phyloP scores from a whole-genome alignment of 2,888 invertebrate genomes.

The Monochamus alternatus region DNA sequence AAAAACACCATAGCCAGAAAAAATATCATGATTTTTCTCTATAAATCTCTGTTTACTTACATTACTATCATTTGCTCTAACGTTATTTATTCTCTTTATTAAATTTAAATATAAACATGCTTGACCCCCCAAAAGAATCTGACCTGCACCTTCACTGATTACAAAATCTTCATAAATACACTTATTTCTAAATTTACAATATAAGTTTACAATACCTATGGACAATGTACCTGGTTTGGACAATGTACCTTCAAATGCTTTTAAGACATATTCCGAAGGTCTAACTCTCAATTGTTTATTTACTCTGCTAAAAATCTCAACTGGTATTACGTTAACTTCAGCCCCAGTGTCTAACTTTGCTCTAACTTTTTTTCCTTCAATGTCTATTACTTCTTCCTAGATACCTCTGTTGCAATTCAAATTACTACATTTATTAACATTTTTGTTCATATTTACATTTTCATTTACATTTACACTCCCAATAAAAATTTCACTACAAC shows the following conservation, averaged over 20 bases:
- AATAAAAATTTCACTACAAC: constrained; percentile 27
- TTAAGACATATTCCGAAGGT: constrained; percentile 40
- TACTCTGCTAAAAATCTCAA: constrained; percentile 36
- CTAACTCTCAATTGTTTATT: constrained; percentile 46
- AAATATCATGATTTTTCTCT: constrained; percentile 30
- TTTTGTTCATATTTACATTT: neutral
- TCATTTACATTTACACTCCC: constrained; percentile 16
- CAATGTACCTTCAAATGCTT: constrained; percentile 45
- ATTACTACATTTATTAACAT: constrained; percentile 1
- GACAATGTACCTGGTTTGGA: too few relatives aligned
- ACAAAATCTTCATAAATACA: constrained; percentile 47
- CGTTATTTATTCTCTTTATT: constrained; percentile 5
- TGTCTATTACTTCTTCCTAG: constrained; percentile 25
- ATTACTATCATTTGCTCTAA: neutral
- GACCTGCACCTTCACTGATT: constrained; percentile 42
- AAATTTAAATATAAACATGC: constrained; percentile 6
- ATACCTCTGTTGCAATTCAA: neutral
- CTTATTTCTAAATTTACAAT: constrained; percentile 35
- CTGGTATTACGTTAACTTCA: constrained; percentile 45
- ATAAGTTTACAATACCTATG: constrained; percentile 44
- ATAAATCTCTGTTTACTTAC: neutral
- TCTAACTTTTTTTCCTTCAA: constrained; percentile 41
- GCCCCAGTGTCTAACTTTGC: constrained; percentile 45
- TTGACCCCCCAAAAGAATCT: constrained; percentile 7
- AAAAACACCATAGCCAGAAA: constrained; percentile 23